These are phyloP conservation scores for Hemithea aestivaria DNA, from an alignment of 2,888 invertebrate genomes.

Conservation along the genomic window DNA sequence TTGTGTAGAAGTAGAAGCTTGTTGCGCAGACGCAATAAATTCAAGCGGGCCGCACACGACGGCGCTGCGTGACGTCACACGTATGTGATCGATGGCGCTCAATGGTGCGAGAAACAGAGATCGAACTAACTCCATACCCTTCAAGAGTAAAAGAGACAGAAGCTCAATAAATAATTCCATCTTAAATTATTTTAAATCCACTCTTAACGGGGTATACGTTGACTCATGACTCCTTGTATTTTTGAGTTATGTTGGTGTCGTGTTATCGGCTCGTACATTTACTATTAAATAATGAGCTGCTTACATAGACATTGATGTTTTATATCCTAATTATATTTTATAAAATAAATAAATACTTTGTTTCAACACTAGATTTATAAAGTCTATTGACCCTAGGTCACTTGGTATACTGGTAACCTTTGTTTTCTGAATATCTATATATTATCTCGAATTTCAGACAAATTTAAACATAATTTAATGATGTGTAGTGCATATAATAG, in stretches of 20 bases:
- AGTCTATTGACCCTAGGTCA: too few relatives aligned
- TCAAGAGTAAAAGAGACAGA: slow-evolving; percentile 50
- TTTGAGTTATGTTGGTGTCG: slow-evolving; percentile 58
- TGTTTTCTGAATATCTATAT: too few relatives aligned
- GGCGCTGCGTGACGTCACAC: slow-evolving; percentile 79
- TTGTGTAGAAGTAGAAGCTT: slow-evolving; percentile 57
- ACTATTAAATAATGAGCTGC: slow-evolving; percentile 45
- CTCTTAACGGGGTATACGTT: slow-evolving; percentile 70
- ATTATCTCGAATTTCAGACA: too few relatives aligned
- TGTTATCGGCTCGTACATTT: slow-evolving; percentile 48
- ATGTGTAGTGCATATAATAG: too few relatives aligned
- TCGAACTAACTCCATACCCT: slow-evolving; percentile 40
- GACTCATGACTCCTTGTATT: slow-evolving; percentile 76
- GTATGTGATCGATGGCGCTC: slow-evolving; percentile 74
- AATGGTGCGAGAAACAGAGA: slow-evolving; percentile 64
- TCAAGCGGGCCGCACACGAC: slow-evolving; percentile 75
- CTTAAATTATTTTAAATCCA: slow-evolving; percentile 74
- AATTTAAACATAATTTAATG: too few relatives aligned
- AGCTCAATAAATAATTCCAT: slow-evolving; percentile 62
- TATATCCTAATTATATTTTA: slow-evolving; percentile 15
- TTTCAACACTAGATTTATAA: too few relatives aligned
- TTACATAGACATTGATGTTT: slow-evolving; percentile 30
- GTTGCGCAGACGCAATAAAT: slow-evolving; percentile 76
- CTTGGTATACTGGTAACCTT: too few relatives aligned
- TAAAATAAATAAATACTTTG: not conserved